Base-by-base conservation (phyloP, 1,140 invertebrate genomes). In the Ganaspis sp. region DNA sequence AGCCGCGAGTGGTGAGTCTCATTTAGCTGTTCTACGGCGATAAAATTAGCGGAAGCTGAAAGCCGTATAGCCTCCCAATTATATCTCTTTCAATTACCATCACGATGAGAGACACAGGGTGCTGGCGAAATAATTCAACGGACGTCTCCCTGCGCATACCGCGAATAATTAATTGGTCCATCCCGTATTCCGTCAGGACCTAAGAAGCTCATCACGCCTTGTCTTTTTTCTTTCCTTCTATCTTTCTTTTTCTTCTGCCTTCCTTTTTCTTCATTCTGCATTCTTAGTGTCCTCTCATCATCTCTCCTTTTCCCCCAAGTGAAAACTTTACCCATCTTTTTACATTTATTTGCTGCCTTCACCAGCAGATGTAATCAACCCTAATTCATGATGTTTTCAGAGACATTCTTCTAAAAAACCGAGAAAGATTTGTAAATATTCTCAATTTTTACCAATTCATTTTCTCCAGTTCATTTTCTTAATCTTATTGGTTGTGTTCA, bases 251-350 rank as follows among this genome's bases (percentile, higher is more conserved):
- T 78, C 80, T 17, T 64, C 21, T 12, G 12, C 26, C n/a, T 64
- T 17, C 17, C 15, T 12, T 11, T 23, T 70, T 17, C 26, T 34
- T 45, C 74, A 76, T 75, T 81, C 77, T 79, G 81, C 76, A 38
- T 79, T 70, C 75, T 38, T 75, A 70, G 73, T 19, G 58, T n/a
- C 71, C 78, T 81, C n/a, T 49, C 15, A 9, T 54, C 19, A 29
- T 64, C 26, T 64, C 11, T 64, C 23, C 29, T n/a, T 64, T 4
- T 64, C 11, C 11, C 9, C 4, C 12, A 29, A 82, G 86, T 86
- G 83, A 87, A 87, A 86, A 84, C 78, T 84, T 75, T 73, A 78
- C 72, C 77, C 70, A 21, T 83, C 80, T 75, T 84, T 87, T 85
- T 84, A 76, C 83, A 79, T 86, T 80, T 77, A 74, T 34, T 26